Percentiles rank a stretch among this genome's conserved stretches.
phyloP scores from a whole-genome alignment of 92 coral and sea anemone species.

The Porites evermanni region DNA sequence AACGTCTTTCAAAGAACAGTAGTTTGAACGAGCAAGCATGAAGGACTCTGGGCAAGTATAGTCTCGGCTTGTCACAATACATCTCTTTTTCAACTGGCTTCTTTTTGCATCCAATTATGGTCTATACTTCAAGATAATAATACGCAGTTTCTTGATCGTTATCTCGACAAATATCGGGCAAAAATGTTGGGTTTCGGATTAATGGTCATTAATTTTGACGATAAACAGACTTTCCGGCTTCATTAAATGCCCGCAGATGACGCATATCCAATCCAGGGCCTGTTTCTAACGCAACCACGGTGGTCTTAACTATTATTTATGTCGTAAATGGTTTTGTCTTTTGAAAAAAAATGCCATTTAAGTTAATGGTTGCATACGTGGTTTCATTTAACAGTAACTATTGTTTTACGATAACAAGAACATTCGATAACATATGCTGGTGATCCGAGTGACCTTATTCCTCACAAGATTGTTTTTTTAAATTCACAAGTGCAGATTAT shows the following conservation, averaged over 20 bases:
- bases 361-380: not conserved
- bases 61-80: conserved; percentile 19
- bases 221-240: conserved; percentile 47
- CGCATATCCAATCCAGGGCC: conserved; percentile 34
- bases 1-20: not conserved
- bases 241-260: conserved; percentile 28
- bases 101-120: conserved; percentile 51
- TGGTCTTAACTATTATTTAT: conserved; percentile 12
- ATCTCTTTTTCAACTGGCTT: conserved; percentile 9
- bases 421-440: conserved; percentile 8
- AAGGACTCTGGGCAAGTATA: not conserved
- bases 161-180: conserved; percentile 37
- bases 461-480: conserved; percentile 5
- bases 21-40: not conserved
- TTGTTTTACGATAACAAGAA: not conserved
- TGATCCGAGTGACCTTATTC: conserved; percentile 3
- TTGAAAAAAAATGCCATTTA: not conserved
- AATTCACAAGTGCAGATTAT: conserved; percentile 15
- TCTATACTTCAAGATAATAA: conserved; percentile 21
- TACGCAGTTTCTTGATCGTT: conserved; percentile 22
- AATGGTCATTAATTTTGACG: conserved; percentile 41
- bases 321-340: not conserved
- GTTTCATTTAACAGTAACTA: not conserved
- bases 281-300: conserved; percentile 25
- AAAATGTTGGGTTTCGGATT: conserved; percentile 24